Evolutionary conservation across 2,888 invertebrate genomes (phyloP).

Genomic region (Prenolepis imparis): DNA sequence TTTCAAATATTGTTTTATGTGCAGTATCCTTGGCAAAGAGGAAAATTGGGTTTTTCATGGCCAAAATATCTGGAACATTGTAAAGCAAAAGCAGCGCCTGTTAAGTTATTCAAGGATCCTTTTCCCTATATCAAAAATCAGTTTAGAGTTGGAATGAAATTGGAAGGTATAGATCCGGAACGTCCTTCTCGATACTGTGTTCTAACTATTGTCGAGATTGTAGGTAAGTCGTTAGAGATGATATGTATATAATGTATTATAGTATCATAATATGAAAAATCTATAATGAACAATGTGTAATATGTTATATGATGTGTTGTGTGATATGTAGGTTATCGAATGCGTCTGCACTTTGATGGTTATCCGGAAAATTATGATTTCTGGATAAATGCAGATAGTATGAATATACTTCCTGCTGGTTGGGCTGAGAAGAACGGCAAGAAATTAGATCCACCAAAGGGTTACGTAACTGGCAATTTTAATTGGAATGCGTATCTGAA

Average conservation of each 20-base stretch:
- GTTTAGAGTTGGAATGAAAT: constrained; percentile 94
- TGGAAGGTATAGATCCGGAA: constrained; percentile 97
- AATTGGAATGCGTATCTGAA: constrained; percentile 95
- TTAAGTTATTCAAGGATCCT: constrained; percentile 92
- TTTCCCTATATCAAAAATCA: constrained; percentile 92
- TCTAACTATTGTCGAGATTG: constrained; percentile 93
- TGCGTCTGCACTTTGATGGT: constrained; percentile 97
- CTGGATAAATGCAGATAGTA: constrained; percentile 97
- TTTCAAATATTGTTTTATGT: constrained; percentile 55
- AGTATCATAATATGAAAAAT: neutral
- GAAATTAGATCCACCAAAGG: constrained; percentile 92
- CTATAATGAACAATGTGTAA: constrained; percentile 2
- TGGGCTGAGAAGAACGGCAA: constrained; percentile 96
- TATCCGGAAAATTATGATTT: constrained; percentile 96
- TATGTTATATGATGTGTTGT: neutral
- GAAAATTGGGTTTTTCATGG: constrained; percentile 93
- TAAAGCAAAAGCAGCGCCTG: constrained; percentile 91
- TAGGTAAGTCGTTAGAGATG: constrained; percentile 81
- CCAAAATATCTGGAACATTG: constrained; percentile 91
- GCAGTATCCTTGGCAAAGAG: constrained; percentile 90
- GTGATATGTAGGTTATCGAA: constrained; percentile 89
- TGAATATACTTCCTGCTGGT: constrained; percentile 96
- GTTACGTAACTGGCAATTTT: constrained; percentile 89
- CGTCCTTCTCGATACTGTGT: constrained; percentile 96
- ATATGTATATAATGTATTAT: neutral